phyloP scores from a whole-genome alignment of 2,113 vertebrate species.

The Isurus oxyrinchus region DNA sequence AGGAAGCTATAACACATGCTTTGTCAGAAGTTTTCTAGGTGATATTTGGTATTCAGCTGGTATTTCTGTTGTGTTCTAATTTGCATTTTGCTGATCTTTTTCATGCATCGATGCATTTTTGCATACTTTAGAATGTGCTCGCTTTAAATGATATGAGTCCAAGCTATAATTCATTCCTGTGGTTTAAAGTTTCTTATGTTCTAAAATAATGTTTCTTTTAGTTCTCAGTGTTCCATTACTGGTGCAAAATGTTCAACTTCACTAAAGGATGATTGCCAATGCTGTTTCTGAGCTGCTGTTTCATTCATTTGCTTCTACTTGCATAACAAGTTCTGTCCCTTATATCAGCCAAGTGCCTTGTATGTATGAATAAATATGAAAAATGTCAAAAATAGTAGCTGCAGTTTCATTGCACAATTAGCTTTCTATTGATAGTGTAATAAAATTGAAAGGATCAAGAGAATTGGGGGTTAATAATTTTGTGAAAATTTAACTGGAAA shows the following conservation, averaged over 20 bases:
- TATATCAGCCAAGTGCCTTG: background rate
- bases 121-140: background rate
- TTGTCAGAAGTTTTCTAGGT: background rate
- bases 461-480: background rate
- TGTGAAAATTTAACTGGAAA: background rate
- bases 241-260: background rate
- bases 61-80: background rate
- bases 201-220: background rate
- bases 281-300: background rate
- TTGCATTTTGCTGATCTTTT: slow-evolving; percentile 14
- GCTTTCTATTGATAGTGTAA: background rate
- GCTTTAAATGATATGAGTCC: background rate
- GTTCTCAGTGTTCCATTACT: background rate
- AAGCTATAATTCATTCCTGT: background rate
- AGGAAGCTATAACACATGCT: background rate
- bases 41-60: background rate
- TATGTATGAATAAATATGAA: background rate
- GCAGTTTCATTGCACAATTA: background rate
- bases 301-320: background rate
- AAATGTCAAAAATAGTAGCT: background rate
- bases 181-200: background rate
- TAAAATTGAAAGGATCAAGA: background rate
- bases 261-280: background rate
- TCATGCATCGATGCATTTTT: background rate
- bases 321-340: background rate